Conservation (phyloP, 1,140 invertebrate genomes). For the Macrotrachela quadricornifera region DNA sequence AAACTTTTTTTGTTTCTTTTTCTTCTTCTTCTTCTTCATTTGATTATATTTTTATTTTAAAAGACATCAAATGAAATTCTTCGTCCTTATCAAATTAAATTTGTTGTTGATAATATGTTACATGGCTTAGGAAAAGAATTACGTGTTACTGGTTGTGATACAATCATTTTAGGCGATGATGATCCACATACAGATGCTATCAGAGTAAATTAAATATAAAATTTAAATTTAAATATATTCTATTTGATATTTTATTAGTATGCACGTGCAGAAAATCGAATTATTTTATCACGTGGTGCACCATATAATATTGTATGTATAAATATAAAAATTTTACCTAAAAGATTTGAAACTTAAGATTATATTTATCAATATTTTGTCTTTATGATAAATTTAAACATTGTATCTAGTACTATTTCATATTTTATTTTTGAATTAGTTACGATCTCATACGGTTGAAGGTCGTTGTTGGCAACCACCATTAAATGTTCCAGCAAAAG, state of each 20-base stretch:
- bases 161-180: constrained; percentile 32
- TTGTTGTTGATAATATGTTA: constrained; percentile 31
- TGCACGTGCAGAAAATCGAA: constrained; percentile 33
- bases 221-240: neutral
- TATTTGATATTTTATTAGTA: constrained; percentile 16
- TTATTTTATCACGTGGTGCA: constrained; percentile 37
- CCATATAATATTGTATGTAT: constrained; percentile 20
- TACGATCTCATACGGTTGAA: constrained; percentile 28
- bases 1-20: neutral
- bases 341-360: no score
- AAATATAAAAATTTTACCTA: neutral
- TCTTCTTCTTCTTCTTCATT: neutral
- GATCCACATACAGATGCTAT: constrained; percentile 33
- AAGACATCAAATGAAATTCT: neutral
- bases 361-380: no score
- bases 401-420: no score
- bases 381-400: no score
- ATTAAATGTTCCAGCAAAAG: constrained; percentile 25
- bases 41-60: neutral
- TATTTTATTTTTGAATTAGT: constrained; percentile 17
- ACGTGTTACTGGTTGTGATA: constrained; percentile 44
- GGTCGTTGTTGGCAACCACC: constrained; percentile 14
- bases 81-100: constrained; percentile 16
- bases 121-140: constrained; percentile 37
- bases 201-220: constrained; percentile 12